These are phyloP conservation scores for Achlya flavicornis DNA, from an alignment of 2,888 invertebrate species.

Conservation along the genomic window DNA sequence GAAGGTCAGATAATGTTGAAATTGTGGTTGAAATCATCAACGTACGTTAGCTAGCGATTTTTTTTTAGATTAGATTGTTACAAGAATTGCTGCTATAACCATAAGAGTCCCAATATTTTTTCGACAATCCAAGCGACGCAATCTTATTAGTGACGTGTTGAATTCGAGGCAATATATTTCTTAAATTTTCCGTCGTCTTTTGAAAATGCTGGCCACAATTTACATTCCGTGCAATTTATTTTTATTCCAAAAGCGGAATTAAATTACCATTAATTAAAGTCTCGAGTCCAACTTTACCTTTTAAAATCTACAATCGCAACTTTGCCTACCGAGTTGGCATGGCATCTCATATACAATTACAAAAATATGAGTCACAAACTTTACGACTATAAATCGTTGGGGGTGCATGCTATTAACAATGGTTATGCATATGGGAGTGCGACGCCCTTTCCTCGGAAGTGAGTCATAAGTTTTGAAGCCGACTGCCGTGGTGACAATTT, in stretches of 20 bases:
- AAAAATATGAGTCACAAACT: slow-evolving; percentile 17
- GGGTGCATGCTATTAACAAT: slow-evolving; percentile 22
- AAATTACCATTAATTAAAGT: not conserved
- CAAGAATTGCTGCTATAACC: not conserved
- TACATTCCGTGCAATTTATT: not conserved
- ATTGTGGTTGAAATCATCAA: no score
- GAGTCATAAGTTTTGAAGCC: slow-evolving; percentile 38
- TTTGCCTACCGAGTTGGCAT: not conserved
- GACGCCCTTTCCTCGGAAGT: slow-evolving; percentile 39
- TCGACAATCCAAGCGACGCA: not conserved
- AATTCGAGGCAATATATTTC: not conserved
- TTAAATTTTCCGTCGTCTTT: not conserved
- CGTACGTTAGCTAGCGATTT: no score
- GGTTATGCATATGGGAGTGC: slow-evolving; percentile 27
- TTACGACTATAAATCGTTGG: slow-evolving; percentile 10
- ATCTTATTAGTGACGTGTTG: not conserved
- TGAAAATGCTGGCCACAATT: not conserved
- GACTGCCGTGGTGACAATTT: not conserved
- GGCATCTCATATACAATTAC: not conserved
- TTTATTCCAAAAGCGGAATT: not conserved
- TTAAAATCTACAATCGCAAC: not conserved
- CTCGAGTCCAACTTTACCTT: not conserved
- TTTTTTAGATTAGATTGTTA: no score
- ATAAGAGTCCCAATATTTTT: not conserved
- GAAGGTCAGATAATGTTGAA: no score